Percentiles rank a stretch among this genome's conserved stretches.
Conservation (phyloP, 2,113 vertebrate species). For the Grammomys surdaster region DNA sequence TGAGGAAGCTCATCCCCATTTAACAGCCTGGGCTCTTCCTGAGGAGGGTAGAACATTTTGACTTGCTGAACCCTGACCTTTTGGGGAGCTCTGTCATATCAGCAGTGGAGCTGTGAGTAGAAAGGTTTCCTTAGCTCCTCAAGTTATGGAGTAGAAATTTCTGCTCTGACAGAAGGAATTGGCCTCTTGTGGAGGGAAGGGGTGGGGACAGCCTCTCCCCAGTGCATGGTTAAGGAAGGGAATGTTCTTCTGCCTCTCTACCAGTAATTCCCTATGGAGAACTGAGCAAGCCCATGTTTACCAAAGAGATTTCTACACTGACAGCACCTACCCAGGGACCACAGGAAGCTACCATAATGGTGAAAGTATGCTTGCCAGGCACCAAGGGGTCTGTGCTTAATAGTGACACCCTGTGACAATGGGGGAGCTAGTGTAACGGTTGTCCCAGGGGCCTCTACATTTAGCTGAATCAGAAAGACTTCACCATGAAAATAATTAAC, state of each 20-base stretch:
- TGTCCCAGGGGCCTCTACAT: neutral
- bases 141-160: neutral
- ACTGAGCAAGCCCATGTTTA: neutral
- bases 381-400: neutral
- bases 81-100: neutral
- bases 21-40: too few relatives aligned
- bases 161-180: too few relatives aligned
- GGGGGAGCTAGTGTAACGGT: neutral
- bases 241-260: neutral
- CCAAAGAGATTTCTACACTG: neutral
- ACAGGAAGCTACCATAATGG: accelerated
- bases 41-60: neutral
- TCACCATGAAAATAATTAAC: neutral
- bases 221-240: too few relatives aligned
- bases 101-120: accelerated
- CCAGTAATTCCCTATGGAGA: neutral
- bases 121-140: neutral
- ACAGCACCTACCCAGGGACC: too few relatives aligned
- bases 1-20: neutral
- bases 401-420: neutral
- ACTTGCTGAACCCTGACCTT: neutral
- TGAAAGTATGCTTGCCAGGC: neutral
- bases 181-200: neutral
- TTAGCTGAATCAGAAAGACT: neutral
- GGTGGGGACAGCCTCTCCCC: accelerated